Base-by-base conservation (phyloP, 2,113 vertebrate species). In the Aspidoscelis tigris region DNA sequence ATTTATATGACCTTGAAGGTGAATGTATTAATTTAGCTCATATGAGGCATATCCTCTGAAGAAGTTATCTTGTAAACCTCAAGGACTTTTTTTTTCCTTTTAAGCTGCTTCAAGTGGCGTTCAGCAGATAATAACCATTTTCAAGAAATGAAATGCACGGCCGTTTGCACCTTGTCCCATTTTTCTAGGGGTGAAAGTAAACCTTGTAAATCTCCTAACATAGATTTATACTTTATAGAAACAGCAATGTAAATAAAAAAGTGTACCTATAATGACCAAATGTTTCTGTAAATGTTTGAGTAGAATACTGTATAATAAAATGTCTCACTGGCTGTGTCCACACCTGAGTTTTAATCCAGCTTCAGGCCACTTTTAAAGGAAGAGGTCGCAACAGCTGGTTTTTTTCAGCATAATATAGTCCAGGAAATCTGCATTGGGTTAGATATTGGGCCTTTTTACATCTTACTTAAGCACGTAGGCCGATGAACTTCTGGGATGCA, bases 241-340 rank as follows among this genome's bases (percentile, higher is more conserved):
- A 80, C 2, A 14, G 44, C 70, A 85, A 66, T 74, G 44, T 53
- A 85, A 85, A 85, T 53, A 74, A 21, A 79, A 79, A 78, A 33
- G n/a, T 33, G 16, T 26, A 74, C 8, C 18, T 73, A 21, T 26
- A 44, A 14, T 14, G 41, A 26, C 20, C 77, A 2, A 43, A 14
- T 3, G 44, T 18, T 65, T 65, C 58, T 21, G 47, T 74, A 53
- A 78, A 53, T 65, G n/a, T 65, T 79, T 50, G 61, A 81, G 8
- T 50, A 26, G 16, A 21, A 78, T 78, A 3, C 55, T 72, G 55
- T 24, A 66, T 18, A 78, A 72, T 50, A 78, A 84, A 78, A 84
- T 9, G 18, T 53, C 53, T 20, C 61, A 20, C 33, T 33, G 33
- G 33, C 33, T 33, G 33, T 33, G 33, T 33, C 33, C 33, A 33